These are phyloP conservation scores for Gymnoscopelus braueri DNA, from an alignment of 2,797 vertebrate genomes.

Conservation along the genomic window DNA sequence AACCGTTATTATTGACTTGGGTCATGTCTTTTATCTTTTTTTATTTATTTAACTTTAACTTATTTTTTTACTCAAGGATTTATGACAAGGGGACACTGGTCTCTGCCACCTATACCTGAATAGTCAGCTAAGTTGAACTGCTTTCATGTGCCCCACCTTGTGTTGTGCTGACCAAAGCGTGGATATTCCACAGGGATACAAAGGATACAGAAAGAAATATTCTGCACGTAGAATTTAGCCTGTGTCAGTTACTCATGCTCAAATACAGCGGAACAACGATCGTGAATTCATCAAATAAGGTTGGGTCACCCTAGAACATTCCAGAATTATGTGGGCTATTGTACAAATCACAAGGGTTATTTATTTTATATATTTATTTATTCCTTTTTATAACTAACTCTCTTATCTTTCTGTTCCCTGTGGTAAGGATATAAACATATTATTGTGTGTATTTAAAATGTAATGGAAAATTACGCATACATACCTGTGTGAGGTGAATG, in stretches of 20 bases:
- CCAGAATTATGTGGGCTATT: too few relatives aligned
- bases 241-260: conserved; percentile 21
- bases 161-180: conserved; percentile 40
- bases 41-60: too few relatives aligned
- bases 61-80: neutral
- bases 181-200: conserved; percentile 4
- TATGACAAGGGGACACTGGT: conserved; percentile 13
- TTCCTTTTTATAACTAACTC: too few relatives aligned
- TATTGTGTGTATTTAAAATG: too few relatives aligned
- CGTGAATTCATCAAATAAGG: conserved; percentile 28
- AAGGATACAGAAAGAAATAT: conserved; percentile 27
- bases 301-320: conserved; percentile 1
- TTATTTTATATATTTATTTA: too few relatives aligned
- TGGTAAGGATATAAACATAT: too few relatives aligned
- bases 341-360: too few relatives aligned
- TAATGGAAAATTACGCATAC: too few relatives aligned
- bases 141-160: conserved; percentile 19
- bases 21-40: too few relatives aligned
- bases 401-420: too few relatives aligned
- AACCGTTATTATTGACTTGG: too few relatives aligned
- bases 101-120: conserved; percentile 27
- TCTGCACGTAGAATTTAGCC: conserved; percentile 8
- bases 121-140: conserved; percentile 40
- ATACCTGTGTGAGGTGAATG: conserved; percentile 19
- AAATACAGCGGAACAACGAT: conserved; percentile 9